Conservation (phyloP, 1,140 invertebrate species). For the Lepidurus packardi region DNA sequence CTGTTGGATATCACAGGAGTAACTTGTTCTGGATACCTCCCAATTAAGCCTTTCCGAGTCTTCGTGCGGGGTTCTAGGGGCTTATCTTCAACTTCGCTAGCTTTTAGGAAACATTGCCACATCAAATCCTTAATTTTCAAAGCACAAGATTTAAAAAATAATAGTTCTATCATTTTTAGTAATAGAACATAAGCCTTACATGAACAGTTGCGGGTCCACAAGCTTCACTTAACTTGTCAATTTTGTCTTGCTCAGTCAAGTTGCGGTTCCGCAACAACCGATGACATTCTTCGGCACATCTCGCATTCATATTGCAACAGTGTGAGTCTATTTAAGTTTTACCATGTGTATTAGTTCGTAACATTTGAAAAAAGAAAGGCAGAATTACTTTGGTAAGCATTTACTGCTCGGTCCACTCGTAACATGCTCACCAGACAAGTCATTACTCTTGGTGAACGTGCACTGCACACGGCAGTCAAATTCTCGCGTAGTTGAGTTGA, state of each 20-base stretch:
- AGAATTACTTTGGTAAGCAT: constrained; percentile 25
- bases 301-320: neutral
- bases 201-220: neutral
- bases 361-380: neutral
- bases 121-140: constrained; percentile 48
- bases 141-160: constrained; percentile 17
- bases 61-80: constrained; percentile 40
- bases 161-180: too few species aligned
- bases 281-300: neutral
- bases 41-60: constrained; percentile 38
- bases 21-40: constrained; percentile 34
- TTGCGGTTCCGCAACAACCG: constrained; percentile 9
- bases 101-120: constrained; percentile 57
- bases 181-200: neutral
- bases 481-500: constrained; percentile 20
- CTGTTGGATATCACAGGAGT: constrained; percentile 2
- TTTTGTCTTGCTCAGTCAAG: neutral
- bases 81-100: constrained; percentile 39
- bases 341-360: neutral
- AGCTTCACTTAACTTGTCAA: neutral
- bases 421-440: neutral
- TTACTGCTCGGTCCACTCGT: constrained; percentile 2
- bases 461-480: neutral
- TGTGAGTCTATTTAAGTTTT: neutral
- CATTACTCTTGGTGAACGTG: constrained; percentile 5